A percentile compares a stretch with the other conserved stretches of the same genome.
phyloP scores from a whole-genome alignment of 1,140 invertebrate genomes.

The Drosophila navojoa region DNA sequence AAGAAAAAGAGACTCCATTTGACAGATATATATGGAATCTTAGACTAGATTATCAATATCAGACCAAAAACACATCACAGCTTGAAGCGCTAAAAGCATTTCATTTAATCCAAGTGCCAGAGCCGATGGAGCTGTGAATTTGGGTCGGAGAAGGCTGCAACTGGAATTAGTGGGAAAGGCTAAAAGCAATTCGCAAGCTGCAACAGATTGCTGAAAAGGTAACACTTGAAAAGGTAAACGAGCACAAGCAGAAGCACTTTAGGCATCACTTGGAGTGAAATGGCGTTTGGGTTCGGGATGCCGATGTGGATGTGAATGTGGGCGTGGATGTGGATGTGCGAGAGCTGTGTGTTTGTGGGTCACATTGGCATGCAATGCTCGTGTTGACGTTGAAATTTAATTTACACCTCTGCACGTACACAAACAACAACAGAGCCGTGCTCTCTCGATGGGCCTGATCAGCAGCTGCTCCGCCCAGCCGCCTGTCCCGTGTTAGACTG shows the following conservation, averaged over 20 bases:
- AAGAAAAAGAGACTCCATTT: too few species aligned
- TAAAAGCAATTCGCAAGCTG: constrained; percentile 15
- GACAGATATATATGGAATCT: too few species aligned
- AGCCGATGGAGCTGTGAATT: neutral
- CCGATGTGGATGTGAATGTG: neutral
- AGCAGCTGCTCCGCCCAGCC: constrained; percentile 26
- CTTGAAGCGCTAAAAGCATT: neutral
- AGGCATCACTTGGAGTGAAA: constrained; percentile 9
- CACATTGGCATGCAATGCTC: constrained; percentile 59
- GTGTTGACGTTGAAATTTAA: constrained; percentile 74
- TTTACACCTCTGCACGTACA: constrained; percentile 78
- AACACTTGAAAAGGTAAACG: constrained; percentile 34
- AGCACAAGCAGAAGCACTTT: constrained; percentile 21
- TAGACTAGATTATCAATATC: too few species aligned
- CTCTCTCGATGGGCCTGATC: constrained; percentile 57
- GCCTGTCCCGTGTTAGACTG: neutral
- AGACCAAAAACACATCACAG: too few species aligned
- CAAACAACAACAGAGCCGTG: constrained; percentile 36
- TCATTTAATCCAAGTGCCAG: constrained; percentile 25
- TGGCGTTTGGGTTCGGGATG: constrained; percentile 2
- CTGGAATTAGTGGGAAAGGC: constrained; percentile 27
- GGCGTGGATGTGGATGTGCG: constrained; percentile 6
- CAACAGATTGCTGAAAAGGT: constrained; percentile 26
- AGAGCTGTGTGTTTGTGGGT: constrained; percentile 2
- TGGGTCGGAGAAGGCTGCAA: constrained; percentile 9